These are phyloP conservation scores for Abscondita cerata DNA, from an alignment of 2,888 invertebrate species.

Conservation along the genomic window DNA sequence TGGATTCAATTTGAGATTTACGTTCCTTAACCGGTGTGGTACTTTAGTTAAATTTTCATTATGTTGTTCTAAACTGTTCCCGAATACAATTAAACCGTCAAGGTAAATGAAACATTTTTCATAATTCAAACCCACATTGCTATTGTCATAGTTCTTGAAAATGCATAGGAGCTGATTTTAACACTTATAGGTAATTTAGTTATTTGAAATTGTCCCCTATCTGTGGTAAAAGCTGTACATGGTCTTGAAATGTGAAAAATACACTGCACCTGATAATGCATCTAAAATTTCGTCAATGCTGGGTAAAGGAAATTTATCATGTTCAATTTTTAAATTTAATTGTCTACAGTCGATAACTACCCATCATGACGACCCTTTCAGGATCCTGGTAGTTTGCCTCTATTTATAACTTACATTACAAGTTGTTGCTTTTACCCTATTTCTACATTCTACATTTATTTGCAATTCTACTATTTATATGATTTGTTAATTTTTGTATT, in stretches of 20 bases:
- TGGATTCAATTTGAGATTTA: slow-evolving; percentile 41
- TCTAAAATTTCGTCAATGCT: slow-evolving; percentile 43
- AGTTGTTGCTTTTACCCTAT: no score
- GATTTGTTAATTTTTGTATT: no score
- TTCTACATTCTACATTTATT: no score
- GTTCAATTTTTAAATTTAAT: slow-evolving; percentile 27
- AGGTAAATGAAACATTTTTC: slow-evolving; percentile 37
- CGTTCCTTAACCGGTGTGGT: slow-evolving; percentile 24
- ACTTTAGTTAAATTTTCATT: slow-evolving; percentile 38
- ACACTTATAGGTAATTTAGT: slow-evolving; percentile 42
- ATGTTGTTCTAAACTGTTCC: slow-evolving; percentile 36
- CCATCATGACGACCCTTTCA: no score
- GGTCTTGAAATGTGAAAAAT: slow-evolving; percentile 40
- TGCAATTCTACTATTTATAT: no score
- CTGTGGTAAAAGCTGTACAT: slow-evolving; percentile 12
- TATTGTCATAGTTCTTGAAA: slow-evolving; percentile 43
- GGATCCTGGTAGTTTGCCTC: no score
- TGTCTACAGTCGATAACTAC: slow-evolving; percentile 36
- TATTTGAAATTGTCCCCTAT: slow-evolving; percentile 44
- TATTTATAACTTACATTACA: no score
- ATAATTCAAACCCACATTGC: slow-evolving; percentile 41
- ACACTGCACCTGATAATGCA: slow-evolving; percentile 41
- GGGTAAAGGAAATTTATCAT: slow-evolving; percentile 40
- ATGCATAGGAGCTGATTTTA: slow-evolving; percentile 42
- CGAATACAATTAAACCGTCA: slow-evolving; percentile 39